Evolutionary conservation across 2,113 vertebrate species (phyloP).

Genomic region (Fulica atra): DNA sequence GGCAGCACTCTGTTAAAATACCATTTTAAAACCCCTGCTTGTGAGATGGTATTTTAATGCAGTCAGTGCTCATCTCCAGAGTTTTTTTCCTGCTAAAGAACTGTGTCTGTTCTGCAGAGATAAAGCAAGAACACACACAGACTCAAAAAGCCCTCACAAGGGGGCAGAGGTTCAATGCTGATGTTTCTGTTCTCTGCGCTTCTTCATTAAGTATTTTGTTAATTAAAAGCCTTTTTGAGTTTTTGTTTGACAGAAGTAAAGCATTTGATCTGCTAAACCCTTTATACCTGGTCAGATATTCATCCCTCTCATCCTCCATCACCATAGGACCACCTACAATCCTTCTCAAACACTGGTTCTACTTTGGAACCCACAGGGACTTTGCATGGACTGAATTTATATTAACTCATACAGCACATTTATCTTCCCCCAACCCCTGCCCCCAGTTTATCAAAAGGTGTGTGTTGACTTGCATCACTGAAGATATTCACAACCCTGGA

Average conservation of each 20-base stretch:
- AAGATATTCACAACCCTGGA: not conserved
- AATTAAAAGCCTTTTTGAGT: not conserved
- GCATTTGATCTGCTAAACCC: constrained; percentile 21
- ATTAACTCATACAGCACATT: not conserved
- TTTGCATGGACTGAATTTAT: not conserved
- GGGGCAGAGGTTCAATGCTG: not conserved
- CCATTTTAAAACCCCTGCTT: not conserved
- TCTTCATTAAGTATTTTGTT: constrained; percentile 26
- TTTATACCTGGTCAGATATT: constrained; percentile 6
- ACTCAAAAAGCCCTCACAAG: not conserved
- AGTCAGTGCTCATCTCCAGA: constrained; percentile 23
- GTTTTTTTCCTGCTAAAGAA: not conserved
- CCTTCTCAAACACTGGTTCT: not conserved
- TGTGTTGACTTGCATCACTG: not conserved
- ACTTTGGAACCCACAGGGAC: not conserved
- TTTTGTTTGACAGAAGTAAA: constrained; percentile 1
- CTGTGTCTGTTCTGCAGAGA: not conserved
- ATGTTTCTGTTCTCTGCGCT: not conserved
- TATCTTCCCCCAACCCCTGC: not conserved
- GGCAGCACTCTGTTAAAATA: not conserved
- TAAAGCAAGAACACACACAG: constrained; percentile 29
- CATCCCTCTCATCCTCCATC: not conserved
- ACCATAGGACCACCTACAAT: not conserved
- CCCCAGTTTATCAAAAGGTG: not conserved
- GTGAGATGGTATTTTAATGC: constrained; percentile 37